Percentiles rank a stretch among this genome's conserved stretches.
These are phyloP conservation scores for Neolamprologus variostigma DNA, from an alignment of 2,113 vertebrate species.

Conservation along the genomic window DNA sequence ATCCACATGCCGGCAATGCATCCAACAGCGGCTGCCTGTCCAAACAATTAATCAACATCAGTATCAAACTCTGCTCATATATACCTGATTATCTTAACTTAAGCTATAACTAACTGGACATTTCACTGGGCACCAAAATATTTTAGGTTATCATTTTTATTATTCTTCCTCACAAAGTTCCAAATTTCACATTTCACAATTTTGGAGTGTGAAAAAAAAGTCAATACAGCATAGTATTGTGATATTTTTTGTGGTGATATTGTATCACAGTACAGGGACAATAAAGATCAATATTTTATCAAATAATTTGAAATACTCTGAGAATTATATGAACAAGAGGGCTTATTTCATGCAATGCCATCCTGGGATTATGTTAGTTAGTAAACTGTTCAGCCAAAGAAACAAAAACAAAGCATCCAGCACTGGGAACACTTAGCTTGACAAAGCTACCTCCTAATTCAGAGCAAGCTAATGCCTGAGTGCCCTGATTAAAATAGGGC, in stretches of 20 bases:
- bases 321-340: neutral
- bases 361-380: neutral
- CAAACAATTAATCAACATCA: neutral
- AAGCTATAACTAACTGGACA: neutral
- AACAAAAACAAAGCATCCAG: accelerated
- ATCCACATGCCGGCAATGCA: conserved; percentile 77
- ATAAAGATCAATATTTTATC: neutral
- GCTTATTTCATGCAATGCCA: neutral
- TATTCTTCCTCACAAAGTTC: neutral
- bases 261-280: neutral
- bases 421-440: neutral
- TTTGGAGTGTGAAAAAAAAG: neutral
- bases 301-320: neutral
- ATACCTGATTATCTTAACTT: neutral
- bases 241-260: neutral
- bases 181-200: neutral
- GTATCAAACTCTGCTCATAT: neutral
- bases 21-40: conserved; percentile 79
- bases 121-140: neutral
- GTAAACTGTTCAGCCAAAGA: neutral
- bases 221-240: neutral
- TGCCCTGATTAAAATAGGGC: neutral
- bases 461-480: neutral
- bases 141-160: neutral
- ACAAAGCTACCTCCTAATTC: neutral